Evolutionary conservation across 1,140 invertebrate species (phyloP).

Genomic region (Procambarus clarkii): DNA sequence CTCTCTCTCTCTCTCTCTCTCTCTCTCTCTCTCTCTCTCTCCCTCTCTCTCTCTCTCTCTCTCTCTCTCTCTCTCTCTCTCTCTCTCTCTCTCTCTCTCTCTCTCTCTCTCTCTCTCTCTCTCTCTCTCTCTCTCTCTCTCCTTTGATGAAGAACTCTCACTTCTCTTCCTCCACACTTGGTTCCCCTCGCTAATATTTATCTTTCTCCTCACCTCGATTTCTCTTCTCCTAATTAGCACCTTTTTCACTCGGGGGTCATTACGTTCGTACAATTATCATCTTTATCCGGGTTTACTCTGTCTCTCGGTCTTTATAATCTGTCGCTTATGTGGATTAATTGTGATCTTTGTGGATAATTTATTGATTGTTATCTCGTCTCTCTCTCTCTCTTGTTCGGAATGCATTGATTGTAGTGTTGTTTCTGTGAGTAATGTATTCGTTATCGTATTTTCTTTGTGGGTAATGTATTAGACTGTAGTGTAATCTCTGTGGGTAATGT

Average conservation of each 20-base stretch:
- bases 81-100: conserved; percentile 13
- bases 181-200: background rate
- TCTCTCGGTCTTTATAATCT: too few species aligned
- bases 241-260: background rate
- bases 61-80: conserved; percentile 2
- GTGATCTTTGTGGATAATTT: too few species aligned
- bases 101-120: too few species aligned
- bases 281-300: too few species aligned
- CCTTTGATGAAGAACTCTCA: background rate
- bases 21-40: background rate
- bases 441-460: too few species aligned
- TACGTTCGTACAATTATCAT: background rate
- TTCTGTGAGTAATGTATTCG: too few species aligned
- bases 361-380: too few species aligned
- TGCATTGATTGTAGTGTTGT: too few species aligned
- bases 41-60: background rate
- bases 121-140: background rate
- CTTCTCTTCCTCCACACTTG: background rate
- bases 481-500: too few species aligned
- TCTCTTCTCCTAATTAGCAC: background rate
- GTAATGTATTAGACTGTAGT: too few species aligned
- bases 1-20: background rate
- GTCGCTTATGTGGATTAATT: too few species aligned
- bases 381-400: too few species aligned
- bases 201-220: background rate